Conservation (phyloP, 2,888 invertebrate genomes). For the Omphaloscelis lunosa region DNA sequence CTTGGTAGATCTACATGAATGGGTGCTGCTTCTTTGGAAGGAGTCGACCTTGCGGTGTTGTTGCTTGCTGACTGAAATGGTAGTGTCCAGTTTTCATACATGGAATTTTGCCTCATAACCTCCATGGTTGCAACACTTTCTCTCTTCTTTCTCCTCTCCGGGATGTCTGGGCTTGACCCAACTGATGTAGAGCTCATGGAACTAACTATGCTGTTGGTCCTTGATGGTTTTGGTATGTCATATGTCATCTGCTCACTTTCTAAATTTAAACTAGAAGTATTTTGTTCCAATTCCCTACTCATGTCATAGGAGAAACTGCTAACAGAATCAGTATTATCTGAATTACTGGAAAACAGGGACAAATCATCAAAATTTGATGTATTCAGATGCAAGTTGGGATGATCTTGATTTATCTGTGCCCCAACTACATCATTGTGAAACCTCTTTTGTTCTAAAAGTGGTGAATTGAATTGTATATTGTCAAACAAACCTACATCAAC, state of each 20-base stretch:
- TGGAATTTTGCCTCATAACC: slow-evolving; percentile 82
- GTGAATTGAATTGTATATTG: slow-evolving; percentile 92
- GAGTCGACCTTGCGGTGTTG: slow-evolving; percentile 49
- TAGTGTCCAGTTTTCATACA: slow-evolving; percentile 86
- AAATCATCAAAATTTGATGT: slow-evolving; percentile 81
- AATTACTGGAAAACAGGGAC: slow-evolving; percentile 84
- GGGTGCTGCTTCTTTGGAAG: slow-evolving; percentile 27
- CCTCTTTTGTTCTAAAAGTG: slow-evolving; percentile 87
- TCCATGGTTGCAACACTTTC: slow-evolving; percentile 69
- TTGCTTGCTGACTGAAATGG: slow-evolving; percentile 68
- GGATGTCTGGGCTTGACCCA: slow-evolving; percentile 79
- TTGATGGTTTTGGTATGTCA: slow-evolving; percentile 83
- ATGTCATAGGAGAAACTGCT: slow-evolving; percentile 82
- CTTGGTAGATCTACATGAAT: slow-evolving; percentile 58
- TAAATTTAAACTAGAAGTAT: slow-evolving; percentile 64
- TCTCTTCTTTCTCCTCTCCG: slow-evolving; percentile 79
- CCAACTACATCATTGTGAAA: slow-evolving; percentile 72
- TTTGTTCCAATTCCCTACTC: slow-evolving; percentile 78
- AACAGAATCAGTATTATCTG: slow-evolving; percentile 81
- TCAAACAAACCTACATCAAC: slow-evolving; percentile 91
- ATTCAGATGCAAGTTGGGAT: slow-evolving; percentile 78
- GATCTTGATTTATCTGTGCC: slow-evolving; percentile 64
- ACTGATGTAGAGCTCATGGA: slow-evolving; percentile 63
- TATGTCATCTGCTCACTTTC: slow-evolving; percentile 79
- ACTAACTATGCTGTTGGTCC: slow-evolving; percentile 81